Percentiles rank a stretch among this genome's conserved stretches.
Conservation (phyloP, 2,113 vertebrate species). For the Aramus guarauna region DNA sequence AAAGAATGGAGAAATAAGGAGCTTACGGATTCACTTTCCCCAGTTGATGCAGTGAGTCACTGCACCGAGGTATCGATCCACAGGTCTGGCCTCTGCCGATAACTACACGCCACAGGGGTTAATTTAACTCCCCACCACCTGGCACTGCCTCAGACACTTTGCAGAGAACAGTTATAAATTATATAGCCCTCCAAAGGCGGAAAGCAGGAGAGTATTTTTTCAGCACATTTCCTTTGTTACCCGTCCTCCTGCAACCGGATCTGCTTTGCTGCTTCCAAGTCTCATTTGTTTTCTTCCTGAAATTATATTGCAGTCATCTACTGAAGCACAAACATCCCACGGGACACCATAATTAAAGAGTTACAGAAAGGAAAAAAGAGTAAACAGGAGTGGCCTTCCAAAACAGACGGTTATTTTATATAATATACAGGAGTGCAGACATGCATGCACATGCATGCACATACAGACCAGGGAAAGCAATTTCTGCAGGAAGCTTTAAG, state of each 20-base stretch:
- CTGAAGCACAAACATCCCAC: not conserved
- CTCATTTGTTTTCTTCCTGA: slow-evolving; percentile 39
- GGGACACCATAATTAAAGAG: not conserved
- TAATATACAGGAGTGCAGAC: not conserved
- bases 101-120: slow-evolving; percentile 43
- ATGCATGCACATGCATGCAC: not conserved
- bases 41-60: slow-evolving; percentile 16
- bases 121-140: slow-evolving; percentile 55
- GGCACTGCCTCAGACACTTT: slow-evolving; percentile 43
- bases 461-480: not conserved
- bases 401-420: not conserved
- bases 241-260: not conserved
- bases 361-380: not conserved
- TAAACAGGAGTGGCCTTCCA: not conserved
- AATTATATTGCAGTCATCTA: slow-evolving; percentile 1
- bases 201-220: not conserved
- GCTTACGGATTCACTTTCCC: slow-evolving; percentile 54
- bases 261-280: not conserved
- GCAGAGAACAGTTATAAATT: slow-evolving; percentile 51
- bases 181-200: slow-evolving; percentile 5
- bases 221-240: slow-evolving; percentile 33
- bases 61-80: slow-evolving; percentile 42
- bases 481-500: not conserved
- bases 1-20: slow-evolving; percentile 68
- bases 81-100: slow-evolving; percentile 57